Evolutionary conservation across 2,888 invertebrate species (phyloP).

Genomic region (Eulithis testata): DNA sequence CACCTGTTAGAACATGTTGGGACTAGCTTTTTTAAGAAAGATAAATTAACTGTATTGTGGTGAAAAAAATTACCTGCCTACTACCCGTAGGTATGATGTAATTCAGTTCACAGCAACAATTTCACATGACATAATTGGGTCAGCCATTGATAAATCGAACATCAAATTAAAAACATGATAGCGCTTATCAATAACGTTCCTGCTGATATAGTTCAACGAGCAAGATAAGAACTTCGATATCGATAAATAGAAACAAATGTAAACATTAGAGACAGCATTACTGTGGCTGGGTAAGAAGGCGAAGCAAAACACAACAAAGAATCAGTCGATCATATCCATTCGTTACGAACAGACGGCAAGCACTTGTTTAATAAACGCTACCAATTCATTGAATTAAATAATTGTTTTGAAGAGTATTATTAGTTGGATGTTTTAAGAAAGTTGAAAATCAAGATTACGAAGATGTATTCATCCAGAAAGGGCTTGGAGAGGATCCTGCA

Average conservation of each 20-base stretch:
- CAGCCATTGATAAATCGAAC: slow-evolving; percentile 18
- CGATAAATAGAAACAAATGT: slow-evolving; percentile 73
- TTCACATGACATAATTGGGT: slow-evolving; percentile 22
- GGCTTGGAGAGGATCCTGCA: slow-evolving; percentile 71
- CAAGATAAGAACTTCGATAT: slow-evolving; percentile 57
- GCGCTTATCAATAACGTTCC: slow-evolving; percentile 25
- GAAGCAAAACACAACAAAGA: slow-evolving; percentile 79
- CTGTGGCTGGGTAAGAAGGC: slow-evolving; percentile 66
- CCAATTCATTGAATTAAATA: slow-evolving; percentile 50
- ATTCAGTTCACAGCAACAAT: slow-evolving; percentile 5
- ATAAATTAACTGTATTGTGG: too few species aligned
- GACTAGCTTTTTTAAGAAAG: too few species aligned
- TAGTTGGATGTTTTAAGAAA: slow-evolving; percentile 29
- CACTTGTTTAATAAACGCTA: slow-evolving; percentile 35
- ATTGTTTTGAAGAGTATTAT: slow-evolving; percentile 28
- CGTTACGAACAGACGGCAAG: slow-evolving; percentile 60
- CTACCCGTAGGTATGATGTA: not conserved
- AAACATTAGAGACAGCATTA: slow-evolving; percentile 71
- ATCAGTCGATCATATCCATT: slow-evolving; percentile 72
- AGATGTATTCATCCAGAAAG: slow-evolving; percentile 75
- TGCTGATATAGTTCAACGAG: slow-evolving; percentile 30
- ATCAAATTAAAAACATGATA: slow-evolving; percentile 21
- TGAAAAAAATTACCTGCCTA: not conserved
- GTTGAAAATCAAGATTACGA: slow-evolving; percentile 35
- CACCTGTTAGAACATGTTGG: too few species aligned